Conservation (phyloP, 2,797 vertebrate species). For the Pachyuromys duprasi region DNA sequence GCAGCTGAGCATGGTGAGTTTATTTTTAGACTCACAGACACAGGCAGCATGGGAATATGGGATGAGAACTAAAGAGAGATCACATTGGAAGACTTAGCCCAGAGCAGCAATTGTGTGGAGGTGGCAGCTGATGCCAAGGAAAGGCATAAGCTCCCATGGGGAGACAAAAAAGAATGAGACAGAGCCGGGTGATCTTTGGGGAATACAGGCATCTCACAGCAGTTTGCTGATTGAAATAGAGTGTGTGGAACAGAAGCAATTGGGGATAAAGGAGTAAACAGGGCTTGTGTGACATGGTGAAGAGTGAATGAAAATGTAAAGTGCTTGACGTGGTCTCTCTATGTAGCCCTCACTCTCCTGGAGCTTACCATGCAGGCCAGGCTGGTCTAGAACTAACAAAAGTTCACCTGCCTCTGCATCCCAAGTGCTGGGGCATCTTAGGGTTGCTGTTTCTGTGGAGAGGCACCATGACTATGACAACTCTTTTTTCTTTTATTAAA, state of each 20-base stretch:
- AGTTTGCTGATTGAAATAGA: not conserved
- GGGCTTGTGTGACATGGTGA: not conserved
- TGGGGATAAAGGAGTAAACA: not conserved
- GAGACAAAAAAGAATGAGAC: conserved; percentile 20
- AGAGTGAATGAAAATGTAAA: not conserved
- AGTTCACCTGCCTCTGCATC: not conserved
- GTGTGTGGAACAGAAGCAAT: not conserved
- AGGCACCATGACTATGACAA: not conserved
- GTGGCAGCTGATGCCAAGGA: not conserved
- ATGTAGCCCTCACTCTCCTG: not conserved
- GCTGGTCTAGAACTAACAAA: not conserved
- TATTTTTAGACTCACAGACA: conserved; percentile 31
- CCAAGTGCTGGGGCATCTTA: not conserved
- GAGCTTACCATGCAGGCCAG: not conserved
- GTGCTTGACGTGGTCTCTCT: not conserved
- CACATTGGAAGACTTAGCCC: not conserved
- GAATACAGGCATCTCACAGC: not conserved
- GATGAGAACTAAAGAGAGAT: not conserved
- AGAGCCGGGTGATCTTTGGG: not conserved
- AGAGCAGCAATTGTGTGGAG: not conserved
- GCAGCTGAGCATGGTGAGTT: not conserved
- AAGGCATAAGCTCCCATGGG: not conserved
- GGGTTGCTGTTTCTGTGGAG: not conserved
- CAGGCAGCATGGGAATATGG: not conserved
- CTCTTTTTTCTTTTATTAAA: no score